Evolutionary conservation across 2,888 invertebrate species (phyloP).

Genomic region (Proisotoma minuta): DNA sequence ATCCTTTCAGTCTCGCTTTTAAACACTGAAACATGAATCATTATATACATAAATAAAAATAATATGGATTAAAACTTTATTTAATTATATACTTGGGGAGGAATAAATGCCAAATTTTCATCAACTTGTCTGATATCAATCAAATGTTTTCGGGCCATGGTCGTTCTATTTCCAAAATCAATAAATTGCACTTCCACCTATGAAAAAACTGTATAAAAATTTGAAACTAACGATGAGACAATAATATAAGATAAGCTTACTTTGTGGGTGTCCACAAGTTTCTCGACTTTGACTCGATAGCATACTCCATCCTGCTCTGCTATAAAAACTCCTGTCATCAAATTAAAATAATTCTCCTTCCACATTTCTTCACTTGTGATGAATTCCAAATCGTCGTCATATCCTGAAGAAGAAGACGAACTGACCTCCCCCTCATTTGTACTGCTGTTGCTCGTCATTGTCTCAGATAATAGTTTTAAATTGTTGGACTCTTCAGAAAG

Average conservation of each 20-base stretch:
- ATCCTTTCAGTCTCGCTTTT: neutral
- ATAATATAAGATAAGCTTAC: neutral
- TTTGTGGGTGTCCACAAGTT: neutral
- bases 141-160: neutral
- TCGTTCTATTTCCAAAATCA: conserved; percentile 5
- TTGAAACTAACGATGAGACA: neutral
- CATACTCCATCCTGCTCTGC: neutral
- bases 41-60: neutral
- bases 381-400: neutral
- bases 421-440: too few species aligned
- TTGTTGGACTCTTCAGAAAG: too few species aligned
- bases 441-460: neutral
- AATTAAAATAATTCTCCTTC: neutral
- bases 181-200: conserved; percentile 14
- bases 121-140: neutral
- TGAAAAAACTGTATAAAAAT: neutral
- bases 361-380: neutral
- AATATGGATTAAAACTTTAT: neutral
- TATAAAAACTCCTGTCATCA: neutral
- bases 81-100: conserved; percentile 9
- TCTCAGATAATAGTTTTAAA: too few species aligned
- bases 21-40: neutral
- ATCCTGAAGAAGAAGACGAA: neutral
- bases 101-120: conserved; percentile 12
- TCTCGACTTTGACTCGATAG: neutral